Evolutionary conservation across 1,140 invertebrate species (phyloP), one percentile per base, ranked within the genome.

Genomic region (Globodera ellingtonae): DNA sequence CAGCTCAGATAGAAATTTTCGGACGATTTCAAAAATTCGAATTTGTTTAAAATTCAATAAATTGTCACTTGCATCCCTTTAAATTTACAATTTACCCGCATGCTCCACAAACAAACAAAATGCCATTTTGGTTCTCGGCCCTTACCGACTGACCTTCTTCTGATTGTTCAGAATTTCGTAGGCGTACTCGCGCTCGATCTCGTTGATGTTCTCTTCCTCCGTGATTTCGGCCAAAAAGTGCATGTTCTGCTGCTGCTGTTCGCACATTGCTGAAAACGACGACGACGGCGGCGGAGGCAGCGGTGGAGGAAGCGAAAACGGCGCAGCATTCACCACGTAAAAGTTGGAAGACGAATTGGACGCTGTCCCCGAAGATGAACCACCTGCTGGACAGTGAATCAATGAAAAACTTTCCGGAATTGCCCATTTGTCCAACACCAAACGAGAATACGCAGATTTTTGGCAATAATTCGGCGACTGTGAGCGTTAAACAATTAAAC

Each of bases 161-260:
- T 73, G 69, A 24, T 48, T 66, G 24, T 62, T 66, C 18, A 80
- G 56, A 8, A 80, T 65, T 44, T 77, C 62, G 69, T 69, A 69
- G 69, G 48, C 75, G 69, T 77, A 77, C 50, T 77, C 75, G 46
- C 65, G 69, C 8, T 77, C 75, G 10, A 77, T 48, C 44, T 77
- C 69, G 62, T 77, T 69, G 69, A 77, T 77, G 69, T 77, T 62
- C 50, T 77, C 75, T 18, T 69, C 62, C 21, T 77, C 75, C 24
- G 48, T 52, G 18, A 70, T 70, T 44, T 70, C 67, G 67, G 6
- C 35, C 35, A 70, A 35, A 62, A 62, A 62, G 56, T 62, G 56
- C 56, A 62, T 62, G 10, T 62, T 62, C 13, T 52, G 52, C 4
- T 52, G 52, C 52, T 62, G 56, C 18, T 62, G 56, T 62, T 62